Conservation (phyloP, 1,140 invertebrate genomes). For the Solenopsis fugax region DNA sequence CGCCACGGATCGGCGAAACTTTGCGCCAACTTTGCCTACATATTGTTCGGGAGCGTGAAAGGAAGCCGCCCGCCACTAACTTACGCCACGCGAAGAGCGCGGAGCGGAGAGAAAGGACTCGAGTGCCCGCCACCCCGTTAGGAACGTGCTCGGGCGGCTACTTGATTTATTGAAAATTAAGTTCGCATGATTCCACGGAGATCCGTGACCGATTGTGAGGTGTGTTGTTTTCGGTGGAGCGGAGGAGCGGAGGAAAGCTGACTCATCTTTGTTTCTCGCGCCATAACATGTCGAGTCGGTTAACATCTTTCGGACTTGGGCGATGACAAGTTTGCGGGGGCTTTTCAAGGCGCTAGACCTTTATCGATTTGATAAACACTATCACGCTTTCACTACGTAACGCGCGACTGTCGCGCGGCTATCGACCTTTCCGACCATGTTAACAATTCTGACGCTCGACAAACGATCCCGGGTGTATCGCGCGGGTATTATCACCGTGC, state of each 20-base stretch:
- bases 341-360: background rate
- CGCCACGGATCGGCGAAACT: conserved; percentile 76
- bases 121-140: conserved; percentile 1
- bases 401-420: conserved; percentile 19
- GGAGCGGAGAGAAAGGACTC: conserved; percentile 58
- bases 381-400: conserved; percentile 11
- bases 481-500: conserved; percentile 29
- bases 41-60: conserved; percentile 79
- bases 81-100: conserved; percentile 54
- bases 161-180: conserved; percentile 62
- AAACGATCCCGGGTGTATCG: conserved; percentile 43
- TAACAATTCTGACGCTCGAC: conserved; percentile 55
- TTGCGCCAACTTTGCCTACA: conserved; percentile 79
- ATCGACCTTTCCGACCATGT: conserved; percentile 15
- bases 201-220: conserved; percentile 13
- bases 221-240: background rate
- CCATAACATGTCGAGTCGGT: background rate
- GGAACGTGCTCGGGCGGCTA: conserved; percentile 30
- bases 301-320: background rate
- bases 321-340: conserved; percentile 10
- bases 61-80: conserved; percentile 70
- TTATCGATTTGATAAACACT: conserved; percentile 49
- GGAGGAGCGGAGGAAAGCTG: background rate
- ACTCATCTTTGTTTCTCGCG: conserved; percentile 16
- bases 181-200: conserved; percentile 21